Evolutionary conservation across 2,888 invertebrate species (phyloP).

Genomic region (Tetanocera ferruginea): DNA sequence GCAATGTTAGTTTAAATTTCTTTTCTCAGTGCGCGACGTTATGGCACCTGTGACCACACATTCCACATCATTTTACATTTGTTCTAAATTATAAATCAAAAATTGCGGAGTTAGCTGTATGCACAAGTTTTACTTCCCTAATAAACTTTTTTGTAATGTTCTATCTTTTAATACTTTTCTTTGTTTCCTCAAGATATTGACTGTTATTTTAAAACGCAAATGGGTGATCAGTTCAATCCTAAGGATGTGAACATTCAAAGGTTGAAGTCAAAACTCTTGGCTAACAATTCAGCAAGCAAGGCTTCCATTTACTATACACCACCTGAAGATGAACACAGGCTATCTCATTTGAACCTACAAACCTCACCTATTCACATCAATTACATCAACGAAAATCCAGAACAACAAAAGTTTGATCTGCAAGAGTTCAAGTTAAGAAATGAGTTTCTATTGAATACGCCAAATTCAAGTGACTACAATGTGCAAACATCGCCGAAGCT

Average conservation of each 20-base stretch:
- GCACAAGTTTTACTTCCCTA: background rate
- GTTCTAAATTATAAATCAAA: background rate
- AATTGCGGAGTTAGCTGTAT: background rate
- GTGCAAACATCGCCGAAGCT: slow-evolving; percentile 42
- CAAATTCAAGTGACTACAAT: slow-evolving; percentile 47
- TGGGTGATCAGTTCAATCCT: slow-evolving; percentile 55
- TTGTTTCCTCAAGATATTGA: slow-evolving; percentile 62
- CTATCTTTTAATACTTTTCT: background rate
- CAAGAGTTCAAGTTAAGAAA: slow-evolving; percentile 56
- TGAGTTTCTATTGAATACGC: slow-evolving; percentile 48
- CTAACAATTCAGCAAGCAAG: slow-evolving; percentile 73
- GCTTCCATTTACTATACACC: slow-evolving; percentile 87
- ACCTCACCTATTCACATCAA: slow-evolving; percentile 72
- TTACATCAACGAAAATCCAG: slow-evolving; percentile 66
- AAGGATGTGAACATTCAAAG: slow-evolving; percentile 61
- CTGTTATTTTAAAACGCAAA: slow-evolving; percentile 68
- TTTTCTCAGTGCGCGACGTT: too few species aligned
- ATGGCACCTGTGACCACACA: too few species aligned
- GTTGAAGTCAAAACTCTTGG: slow-evolving; percentile 60
- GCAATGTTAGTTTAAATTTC: too few species aligned
- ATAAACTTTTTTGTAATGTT: background rate
- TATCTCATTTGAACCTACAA: slow-evolving; percentile 67
- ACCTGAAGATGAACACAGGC: slow-evolving; percentile 59
- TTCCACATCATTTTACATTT: too few species aligned
- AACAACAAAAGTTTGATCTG: slow-evolving; percentile 59